Evolutionary conservation across 2,797 vertebrate species (phyloP).

Genomic region (Sarcoramphus papa): DNA sequence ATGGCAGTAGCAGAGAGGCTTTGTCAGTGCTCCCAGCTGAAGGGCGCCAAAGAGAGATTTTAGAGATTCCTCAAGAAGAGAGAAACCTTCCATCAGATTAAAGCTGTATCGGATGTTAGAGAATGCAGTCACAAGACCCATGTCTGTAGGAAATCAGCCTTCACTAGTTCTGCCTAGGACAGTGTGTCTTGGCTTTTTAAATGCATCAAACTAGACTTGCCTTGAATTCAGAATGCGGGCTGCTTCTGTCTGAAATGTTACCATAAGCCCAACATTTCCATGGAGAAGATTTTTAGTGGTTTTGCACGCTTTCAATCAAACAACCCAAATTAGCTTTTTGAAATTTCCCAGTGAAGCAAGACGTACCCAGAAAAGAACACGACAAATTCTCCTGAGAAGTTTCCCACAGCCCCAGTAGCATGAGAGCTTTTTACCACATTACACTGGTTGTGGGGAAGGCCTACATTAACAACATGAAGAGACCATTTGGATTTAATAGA

Average conservation of each 20-base stretch:
- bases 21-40: background rate
- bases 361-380: background rate
- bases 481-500: background rate
- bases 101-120: background rate
- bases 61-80: background rate
- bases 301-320: background rate
- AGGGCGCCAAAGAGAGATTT: background rate
- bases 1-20: background rate
- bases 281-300: background rate
- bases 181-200: background rate
- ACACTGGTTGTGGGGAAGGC: background rate
- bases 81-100: background rate
- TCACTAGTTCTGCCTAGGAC: background rate
- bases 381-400: background rate
- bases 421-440: background rate
- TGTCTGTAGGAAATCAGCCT: background rate
- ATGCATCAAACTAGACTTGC: background rate
- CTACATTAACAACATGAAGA: background rate
- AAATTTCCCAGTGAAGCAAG: background rate
- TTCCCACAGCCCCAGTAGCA: background rate
- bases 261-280: background rate
- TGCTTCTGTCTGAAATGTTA: background rate
- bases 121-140: background rate
- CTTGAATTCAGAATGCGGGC: background rate
- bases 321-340: background rate